A percentile compares a stretch with the other conserved stretches of the same genome.
Evolutionary conservation across 2,113 vertebrate species (phyloP).

Genomic region (Sceloporus undulatus): DNA sequence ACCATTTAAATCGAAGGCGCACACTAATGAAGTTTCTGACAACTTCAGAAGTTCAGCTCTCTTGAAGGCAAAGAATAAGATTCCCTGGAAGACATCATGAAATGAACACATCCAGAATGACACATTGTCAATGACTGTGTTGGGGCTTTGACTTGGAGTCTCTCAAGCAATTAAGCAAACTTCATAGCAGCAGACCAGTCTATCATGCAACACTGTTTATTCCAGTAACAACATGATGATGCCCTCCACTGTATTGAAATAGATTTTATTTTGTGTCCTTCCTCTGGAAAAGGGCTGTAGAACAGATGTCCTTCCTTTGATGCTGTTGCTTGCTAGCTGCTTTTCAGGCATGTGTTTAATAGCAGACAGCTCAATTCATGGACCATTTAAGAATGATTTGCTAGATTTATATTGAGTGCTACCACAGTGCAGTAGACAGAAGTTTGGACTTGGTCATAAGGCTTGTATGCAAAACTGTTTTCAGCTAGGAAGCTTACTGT

Average conservation of each 20-base stretch:
- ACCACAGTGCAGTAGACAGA: background rate
- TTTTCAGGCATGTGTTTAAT: slow-evolving; percentile 5
- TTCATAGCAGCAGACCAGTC: background rate
- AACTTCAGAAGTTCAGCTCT: slow-evolving; percentile 3
- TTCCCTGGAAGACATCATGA: background rate
- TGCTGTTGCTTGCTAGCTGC: background rate
- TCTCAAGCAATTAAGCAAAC: slow-evolving; percentile 4
- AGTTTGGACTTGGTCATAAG: background rate
- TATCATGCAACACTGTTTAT: background rate
- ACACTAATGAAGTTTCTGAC: slow-evolving; percentile 10
- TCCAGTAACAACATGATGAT: background rate
- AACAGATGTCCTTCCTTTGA: background rate
- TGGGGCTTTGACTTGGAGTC: background rate
- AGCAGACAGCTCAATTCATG: background rate
- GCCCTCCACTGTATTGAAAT: background rate
- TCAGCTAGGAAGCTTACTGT: background rate
- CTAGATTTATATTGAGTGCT: background rate
- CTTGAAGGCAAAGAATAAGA: background rate
- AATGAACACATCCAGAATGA: background rate
- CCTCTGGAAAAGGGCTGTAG: background rate
- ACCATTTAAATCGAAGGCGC: slow-evolving; percentile 10
- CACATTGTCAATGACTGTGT: background rate
- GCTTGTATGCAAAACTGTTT: background rate
- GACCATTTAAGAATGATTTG: background rate
- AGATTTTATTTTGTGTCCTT: slow-evolving; percentile 2